A percentile compares a stretch with the other conserved stretches of the same genome.
Evolutionary conservation across 2,113 vertebrate species (phyloP).

Genomic region (Chlamydotis undulata): DNA sequence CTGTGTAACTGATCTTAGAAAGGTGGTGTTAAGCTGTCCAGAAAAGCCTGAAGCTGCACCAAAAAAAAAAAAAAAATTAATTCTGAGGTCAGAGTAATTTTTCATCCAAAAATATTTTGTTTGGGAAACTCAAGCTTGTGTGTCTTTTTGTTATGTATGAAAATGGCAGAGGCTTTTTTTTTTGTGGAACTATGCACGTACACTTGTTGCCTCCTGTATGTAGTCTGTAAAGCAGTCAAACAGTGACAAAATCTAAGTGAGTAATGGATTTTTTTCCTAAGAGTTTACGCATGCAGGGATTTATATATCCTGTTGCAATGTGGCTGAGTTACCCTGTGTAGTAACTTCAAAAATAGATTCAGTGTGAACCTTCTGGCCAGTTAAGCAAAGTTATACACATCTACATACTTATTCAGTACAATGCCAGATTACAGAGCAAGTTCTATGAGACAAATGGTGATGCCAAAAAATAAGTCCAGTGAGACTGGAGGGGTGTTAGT

Average conservation of each 20-base stretch:
- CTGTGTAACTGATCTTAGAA: not conserved
- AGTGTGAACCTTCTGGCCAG: not conserved
- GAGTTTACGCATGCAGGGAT: not conserved
- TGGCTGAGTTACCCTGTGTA: not conserved
- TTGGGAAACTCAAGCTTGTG: not conserved
- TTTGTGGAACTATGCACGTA: not conserved
- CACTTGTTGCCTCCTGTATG: not conserved
- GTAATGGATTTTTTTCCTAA: not conserved
- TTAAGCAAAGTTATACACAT: not conserved
- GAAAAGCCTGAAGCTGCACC: not conserved
- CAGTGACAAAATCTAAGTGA: slow-evolving; percentile 50
- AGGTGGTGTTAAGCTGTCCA: not conserved
- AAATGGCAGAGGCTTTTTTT: not conserved
- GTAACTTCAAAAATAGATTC: slow-evolving; percentile 13
- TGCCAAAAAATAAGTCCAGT: not conserved
- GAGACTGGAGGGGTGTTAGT: not conserved
- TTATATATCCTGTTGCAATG: slow-evolving; percentile 16
- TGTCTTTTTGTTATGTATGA: not conserved
- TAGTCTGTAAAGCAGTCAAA: not conserved
- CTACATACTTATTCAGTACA: not conserved
- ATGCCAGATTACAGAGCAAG: not conserved
- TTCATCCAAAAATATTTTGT: not conserved
- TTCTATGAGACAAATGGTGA: not conserved
- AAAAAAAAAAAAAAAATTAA: not conserved
- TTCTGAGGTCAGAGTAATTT: not conserved